Percentiles rank a stretch among this genome's conserved stretches.
phyloP scores from a whole-genome alignment of 2,113 vertebrate species.

The Gymnarchus niloticus region DNA sequence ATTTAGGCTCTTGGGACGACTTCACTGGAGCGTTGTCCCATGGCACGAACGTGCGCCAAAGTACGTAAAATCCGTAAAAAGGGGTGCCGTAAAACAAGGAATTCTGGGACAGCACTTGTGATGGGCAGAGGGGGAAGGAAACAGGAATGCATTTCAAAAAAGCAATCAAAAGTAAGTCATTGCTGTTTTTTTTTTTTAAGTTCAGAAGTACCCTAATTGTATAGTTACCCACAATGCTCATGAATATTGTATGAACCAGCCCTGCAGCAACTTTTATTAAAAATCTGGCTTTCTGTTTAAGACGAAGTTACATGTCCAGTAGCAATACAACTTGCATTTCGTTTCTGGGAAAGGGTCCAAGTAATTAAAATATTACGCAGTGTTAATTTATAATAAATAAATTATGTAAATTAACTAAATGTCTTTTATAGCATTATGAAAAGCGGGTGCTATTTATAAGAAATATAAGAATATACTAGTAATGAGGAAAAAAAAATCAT shows the following conservation, averaged over 20 bases:
- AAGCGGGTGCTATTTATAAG: neutral
- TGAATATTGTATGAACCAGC: neutral
- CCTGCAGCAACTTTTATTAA: neutral
- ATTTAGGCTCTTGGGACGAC: neutral
- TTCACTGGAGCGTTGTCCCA: neutral
- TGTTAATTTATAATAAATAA: slow-evolving; percentile 5
- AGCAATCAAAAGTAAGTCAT: neutral
- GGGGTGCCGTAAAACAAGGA: neutral
- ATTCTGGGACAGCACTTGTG: neutral
- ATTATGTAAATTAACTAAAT: neutral
- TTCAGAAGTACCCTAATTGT: slow-evolving; percentile 1
- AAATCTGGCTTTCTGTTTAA: neutral
- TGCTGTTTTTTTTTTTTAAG: neutral
- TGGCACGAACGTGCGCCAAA: neutral
- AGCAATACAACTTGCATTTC: neutral
- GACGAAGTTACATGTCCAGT: neutral
- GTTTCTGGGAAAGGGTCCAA: neutral
- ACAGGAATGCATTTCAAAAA: no score
- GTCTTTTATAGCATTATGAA: neutral
- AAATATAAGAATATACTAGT: neutral
- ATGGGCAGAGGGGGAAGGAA: no score
- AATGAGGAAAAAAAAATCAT: neutral
- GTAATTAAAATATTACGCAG: slow-evolving; percentile 6
- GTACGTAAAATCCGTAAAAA: neutral
- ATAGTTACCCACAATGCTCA: neutral